phyloP scores from a whole-genome alignment of 1,140 invertebrate species.

The Varroa destructor region DNA sequence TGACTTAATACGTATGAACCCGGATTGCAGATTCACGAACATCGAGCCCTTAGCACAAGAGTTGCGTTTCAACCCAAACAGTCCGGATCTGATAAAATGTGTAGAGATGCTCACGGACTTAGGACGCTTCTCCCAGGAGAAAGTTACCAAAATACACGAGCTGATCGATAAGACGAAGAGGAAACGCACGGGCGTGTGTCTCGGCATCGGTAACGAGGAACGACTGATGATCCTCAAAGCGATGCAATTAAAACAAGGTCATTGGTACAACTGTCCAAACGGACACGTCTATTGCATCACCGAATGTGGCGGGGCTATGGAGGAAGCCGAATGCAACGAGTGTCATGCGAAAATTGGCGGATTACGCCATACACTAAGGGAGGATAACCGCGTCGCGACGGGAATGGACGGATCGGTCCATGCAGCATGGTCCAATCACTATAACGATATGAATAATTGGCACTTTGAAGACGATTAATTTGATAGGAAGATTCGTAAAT shows the following conservation, averaged over 20 bases:
- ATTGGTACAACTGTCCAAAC: constrained; percentile 62
- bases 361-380: constrained; percentile 43
- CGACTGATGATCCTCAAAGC: constrained; percentile 49
- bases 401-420: constrained; percentile 40
- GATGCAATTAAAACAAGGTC: constrained; percentile 48
- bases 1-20: too few species aligned
- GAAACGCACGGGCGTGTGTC: constrained; percentile 30
- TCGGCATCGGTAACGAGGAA: constrained; percentile 46
- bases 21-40: too few species aligned
- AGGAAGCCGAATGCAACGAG: constrained; percentile 48
- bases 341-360: constrained; percentile 54
- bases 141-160: neutral
- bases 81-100: neutral
- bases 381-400: constrained; percentile 45
- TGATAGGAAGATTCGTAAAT: too few species aligned
- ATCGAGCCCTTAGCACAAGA: too few species aligned
- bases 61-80: too few species aligned
- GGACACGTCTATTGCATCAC: constrained; percentile 56
- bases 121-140: neutral
- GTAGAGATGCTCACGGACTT: neutral
- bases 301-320: constrained; percentile 57
- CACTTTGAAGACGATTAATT: neutral
- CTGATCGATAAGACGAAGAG: neutral
- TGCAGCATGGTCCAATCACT: constrained; percentile 39
- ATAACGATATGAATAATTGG: neutral